Evolutionary conservation across 2,797 vertebrate species (phyloP).

Genomic region (Ceyx erithaca): DNA sequence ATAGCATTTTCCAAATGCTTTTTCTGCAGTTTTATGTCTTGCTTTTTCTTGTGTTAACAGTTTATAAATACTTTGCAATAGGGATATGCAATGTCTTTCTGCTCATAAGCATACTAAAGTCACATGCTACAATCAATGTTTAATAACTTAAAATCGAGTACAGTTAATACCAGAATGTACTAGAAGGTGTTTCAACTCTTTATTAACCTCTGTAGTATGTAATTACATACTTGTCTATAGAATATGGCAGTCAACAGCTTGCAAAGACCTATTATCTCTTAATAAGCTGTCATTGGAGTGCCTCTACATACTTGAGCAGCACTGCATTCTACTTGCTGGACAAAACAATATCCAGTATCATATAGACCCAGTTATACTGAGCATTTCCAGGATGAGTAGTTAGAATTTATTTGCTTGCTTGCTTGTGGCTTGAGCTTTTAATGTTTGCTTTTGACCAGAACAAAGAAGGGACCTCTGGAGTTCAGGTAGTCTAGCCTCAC

Average conservation of each 20-base stretch:
- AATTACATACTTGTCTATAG: not conserved
- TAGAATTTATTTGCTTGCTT: not conserved
- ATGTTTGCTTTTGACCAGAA: not conserved
- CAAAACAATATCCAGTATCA: constrained; percentile 6
- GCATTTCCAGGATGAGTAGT: not conserved
- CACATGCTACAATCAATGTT: not conserved
- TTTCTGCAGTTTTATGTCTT: not conserved
- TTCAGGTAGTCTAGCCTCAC: not conserved
- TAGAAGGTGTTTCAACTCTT: not conserved
- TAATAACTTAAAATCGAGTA: not conserved
- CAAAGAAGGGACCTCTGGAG: not conserved
- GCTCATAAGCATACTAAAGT: not conserved
- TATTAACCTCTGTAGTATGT: not conserved
- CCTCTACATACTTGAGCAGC: not conserved
- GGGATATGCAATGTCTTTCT: not conserved
- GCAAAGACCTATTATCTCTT: not conserved
- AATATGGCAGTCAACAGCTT: not conserved
- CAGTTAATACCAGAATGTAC: not conserved
- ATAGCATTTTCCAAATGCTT: not conserved
- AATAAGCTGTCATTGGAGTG: not conserved
- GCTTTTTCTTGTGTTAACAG: not conserved
- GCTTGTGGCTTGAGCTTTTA: not conserved
- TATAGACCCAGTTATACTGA: not conserved
- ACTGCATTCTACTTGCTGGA: not conserved
- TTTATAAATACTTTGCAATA: constrained; percentile 16